phyloP scores from a whole-genome alignment of 2,113 vertebrate species.

The Malurus cyaneus region DNA sequence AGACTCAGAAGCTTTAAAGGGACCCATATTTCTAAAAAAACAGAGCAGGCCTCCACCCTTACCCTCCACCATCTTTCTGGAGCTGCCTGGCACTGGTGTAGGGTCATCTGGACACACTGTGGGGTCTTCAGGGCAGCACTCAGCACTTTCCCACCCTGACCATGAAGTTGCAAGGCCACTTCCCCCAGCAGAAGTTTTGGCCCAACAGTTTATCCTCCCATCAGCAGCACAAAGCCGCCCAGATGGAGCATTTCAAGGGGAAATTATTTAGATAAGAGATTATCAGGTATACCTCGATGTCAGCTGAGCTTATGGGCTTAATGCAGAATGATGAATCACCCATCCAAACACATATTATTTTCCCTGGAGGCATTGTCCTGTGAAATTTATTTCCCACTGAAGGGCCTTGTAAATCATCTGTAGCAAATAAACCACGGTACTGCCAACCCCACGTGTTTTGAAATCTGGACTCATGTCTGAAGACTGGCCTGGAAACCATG shows the following conservation, averaged over 20 bases:
- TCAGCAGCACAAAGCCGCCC: slow-evolving; percentile 1
- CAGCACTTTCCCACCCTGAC: not conserved
- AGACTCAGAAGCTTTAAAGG: not conserved
- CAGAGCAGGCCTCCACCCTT: not conserved
- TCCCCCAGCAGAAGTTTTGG: not conserved
- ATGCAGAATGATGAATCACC: slow-evolving; percentile 55
- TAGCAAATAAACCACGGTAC: slow-evolving; percentile 32
- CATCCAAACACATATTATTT: slow-evolving; percentile 35
- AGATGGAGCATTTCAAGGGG: slow-evolving; percentile 51
- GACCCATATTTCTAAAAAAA: not conserved
- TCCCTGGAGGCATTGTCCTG: slow-evolving; percentile 40
- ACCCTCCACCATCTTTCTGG: not conserved
- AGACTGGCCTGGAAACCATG: not conserved
- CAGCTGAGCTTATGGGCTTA: slow-evolving; percentile 39
- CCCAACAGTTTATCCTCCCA: not conserved
- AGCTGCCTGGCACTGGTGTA: not conserved
- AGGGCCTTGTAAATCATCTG: slow-evolving; percentile 41
- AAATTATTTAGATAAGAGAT: slow-evolving; percentile 62
- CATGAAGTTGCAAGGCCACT: not conserved
- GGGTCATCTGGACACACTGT: not conserved
- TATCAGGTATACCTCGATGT: slow-evolving; percentile 38
- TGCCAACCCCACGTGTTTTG: not conserved
- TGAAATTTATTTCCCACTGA: slow-evolving; percentile 52
- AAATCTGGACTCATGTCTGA: not conserved
- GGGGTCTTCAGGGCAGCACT: not conserved